Conservation (phyloP, 2,113 vertebrate species). For the Daboia siamensis region DNA sequence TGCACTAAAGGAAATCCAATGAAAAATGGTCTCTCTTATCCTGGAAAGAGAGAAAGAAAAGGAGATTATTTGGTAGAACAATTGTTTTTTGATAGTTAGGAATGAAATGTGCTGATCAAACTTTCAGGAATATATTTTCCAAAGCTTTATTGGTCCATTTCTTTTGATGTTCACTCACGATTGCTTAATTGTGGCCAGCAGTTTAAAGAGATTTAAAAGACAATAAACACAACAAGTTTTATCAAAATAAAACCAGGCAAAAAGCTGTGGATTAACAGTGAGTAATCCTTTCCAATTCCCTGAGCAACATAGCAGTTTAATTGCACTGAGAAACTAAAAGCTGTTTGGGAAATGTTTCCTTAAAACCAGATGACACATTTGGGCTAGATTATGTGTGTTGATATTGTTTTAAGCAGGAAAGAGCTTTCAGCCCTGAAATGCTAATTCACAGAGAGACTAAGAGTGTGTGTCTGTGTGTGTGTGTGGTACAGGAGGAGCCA, state of each 20-base stretch:
- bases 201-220: background rate
- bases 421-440: slow-evolving; percentile 29
- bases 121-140: background rate
- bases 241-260: slow-evolving; percentile 1
- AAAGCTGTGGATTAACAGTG: slow-evolving; percentile 30
- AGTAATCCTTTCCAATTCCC: slow-evolving; percentile 49
- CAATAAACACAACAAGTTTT: background rate
- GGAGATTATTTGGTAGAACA: too few species aligned
- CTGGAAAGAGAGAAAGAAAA: background rate
- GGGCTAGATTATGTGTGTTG: slow-evolving; percentile 44
- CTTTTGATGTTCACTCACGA: background rate
- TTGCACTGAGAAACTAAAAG: slow-evolving; percentile 31
- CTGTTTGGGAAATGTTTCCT: slow-evolving; percentile 56
- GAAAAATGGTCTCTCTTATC: background rate
- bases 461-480: background rate
- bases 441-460: slow-evolving; percentile 28
- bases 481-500: background rate
- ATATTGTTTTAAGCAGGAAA: slow-evolving; percentile 53
- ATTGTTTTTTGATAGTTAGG: background rate
- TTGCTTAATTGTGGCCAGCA: background rate
- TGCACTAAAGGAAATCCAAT: background rate
- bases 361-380: slow-evolving; percentile 66
- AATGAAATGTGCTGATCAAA: background rate
- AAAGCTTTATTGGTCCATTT: background rate
- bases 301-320: background rate